Evolutionary conservation across 1,140 invertebrate genomes (phyloP).

Genomic region (Reticulitermes speratus): DNA sequence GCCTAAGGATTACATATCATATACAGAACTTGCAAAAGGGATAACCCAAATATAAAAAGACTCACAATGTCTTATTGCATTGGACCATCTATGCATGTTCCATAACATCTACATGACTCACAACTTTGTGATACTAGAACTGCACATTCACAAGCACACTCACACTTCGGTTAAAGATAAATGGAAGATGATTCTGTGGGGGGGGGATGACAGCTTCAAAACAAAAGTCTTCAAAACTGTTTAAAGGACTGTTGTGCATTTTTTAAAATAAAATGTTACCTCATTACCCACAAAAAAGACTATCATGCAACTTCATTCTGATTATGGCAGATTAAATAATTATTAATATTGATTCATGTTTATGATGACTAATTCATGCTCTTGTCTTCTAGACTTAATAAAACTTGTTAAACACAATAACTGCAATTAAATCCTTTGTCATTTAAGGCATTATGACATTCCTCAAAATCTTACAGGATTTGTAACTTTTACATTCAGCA

Average conservation of each 20-base stretch:
- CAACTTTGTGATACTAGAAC: not conserved
- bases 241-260: not conserved
- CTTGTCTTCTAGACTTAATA: not conserved
- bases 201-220: not conserved
- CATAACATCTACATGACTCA: not conserved
- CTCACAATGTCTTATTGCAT: not conserved
- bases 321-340: too few species aligned
- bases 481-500: not conserved
- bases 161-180: not conserved
- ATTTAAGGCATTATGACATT: not conserved
- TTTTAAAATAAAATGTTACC: not conserved
- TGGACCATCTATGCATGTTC: not conserved
- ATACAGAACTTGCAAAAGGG: not conserved
- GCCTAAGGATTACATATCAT: not conserved
- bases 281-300: not conserved
- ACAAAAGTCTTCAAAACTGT: not conserved
- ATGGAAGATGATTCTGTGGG: not conserved
- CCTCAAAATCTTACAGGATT: not conserved
- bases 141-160: not conserved
- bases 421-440: not conserved
- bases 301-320: not conserved
- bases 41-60: conserved; percentile 5
- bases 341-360: not conserved
- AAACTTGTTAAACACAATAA: not conserved
- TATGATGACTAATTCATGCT: not conserved